phyloP scores from a whole-genome alignment of 2,888 invertebrate species.

The Coenonympha arcania region DNA sequence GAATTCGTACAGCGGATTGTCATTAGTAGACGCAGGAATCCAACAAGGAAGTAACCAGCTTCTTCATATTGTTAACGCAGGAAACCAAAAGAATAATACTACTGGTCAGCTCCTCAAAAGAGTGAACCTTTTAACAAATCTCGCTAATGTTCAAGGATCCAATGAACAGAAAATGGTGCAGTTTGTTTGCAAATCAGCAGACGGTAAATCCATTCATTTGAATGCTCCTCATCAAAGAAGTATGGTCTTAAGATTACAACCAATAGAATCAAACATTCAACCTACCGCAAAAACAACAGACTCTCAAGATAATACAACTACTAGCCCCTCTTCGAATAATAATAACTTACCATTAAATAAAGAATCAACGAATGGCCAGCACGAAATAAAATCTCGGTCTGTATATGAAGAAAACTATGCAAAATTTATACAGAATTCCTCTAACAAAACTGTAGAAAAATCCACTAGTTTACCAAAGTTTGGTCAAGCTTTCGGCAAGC shows the following conservation, averaged over 20 bases:
- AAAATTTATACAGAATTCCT: slow-evolving; percentile 68
- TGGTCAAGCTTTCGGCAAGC: slow-evolving; percentile 85
- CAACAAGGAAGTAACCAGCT: slow-evolving; percentile 67
- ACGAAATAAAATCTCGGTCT: slow-evolving; percentile 69
- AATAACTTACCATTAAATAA: slow-evolving; percentile 31
- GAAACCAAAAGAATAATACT: slow-evolving; percentile 53
- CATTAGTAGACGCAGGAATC: slow-evolving; percentile 59
- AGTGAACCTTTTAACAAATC: slow-evolving; percentile 67
- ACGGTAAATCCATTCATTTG: slow-evolving; percentile 73
- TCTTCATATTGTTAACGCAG: slow-evolving; percentile 67
- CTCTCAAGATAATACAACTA: slow-evolving; percentile 41
- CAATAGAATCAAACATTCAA: slow-evolving; percentile 54
- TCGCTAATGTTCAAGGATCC: slow-evolving; percentile 62
- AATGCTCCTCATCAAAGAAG: slow-evolving; percentile 71
- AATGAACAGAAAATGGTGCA: slow-evolving; percentile 75
- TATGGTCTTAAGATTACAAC: slow-evolving; percentile 67
- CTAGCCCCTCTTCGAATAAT: slow-evolving; percentile 34
- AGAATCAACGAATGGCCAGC: slow-evolving; percentile 41
- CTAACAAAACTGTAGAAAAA: slow-evolving; percentile 56
- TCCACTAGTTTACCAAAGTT: slow-evolving; percentile 80
- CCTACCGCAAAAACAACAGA: slow-evolving; percentile 39
- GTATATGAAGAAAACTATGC: slow-evolving; percentile 74
- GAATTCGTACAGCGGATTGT: slow-evolving; percentile 56
- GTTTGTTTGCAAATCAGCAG: slow-evolving; percentile 77
- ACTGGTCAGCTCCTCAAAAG: slow-evolving; percentile 62